A percentile compares a stretch with the other conserved stretches of the same genome.
These are phyloP conservation scores for Ceratotherium simum DNA, from an alignment of 2,113 vertebrate species.

Conservation along the genomic window DNA sequence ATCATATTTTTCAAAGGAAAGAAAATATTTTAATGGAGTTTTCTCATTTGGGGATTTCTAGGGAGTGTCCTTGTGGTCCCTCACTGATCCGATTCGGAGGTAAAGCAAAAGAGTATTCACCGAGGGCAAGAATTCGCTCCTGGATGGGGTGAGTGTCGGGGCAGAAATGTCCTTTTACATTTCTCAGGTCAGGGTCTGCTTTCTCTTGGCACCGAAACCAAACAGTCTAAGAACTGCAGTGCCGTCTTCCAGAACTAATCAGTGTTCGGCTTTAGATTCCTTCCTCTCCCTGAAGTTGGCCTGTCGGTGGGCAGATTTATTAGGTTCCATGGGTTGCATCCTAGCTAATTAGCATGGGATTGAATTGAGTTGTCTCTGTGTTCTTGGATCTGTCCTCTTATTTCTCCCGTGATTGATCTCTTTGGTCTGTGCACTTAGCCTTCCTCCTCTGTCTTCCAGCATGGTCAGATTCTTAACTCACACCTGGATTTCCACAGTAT, in stretches of 20 bases:
- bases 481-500: not conserved
- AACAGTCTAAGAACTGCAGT: not conserved
- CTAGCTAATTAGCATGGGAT: accelerated
- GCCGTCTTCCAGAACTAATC: not conserved
- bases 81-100: constrained; percentile 94
- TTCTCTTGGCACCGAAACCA: not conserved
- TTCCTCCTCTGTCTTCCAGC: not conserved
- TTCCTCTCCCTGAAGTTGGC: not conserved
- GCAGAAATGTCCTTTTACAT: not conserved
- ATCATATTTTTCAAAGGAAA: not conserved
- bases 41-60: constrained; percentile 79
- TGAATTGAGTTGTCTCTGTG: not conserved
- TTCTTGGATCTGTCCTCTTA: not conserved
- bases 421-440: not conserved
- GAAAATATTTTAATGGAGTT: not conserved
- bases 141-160: constrained; percentile 95
- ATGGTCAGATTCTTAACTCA: not conserved
- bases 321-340: not conserved
- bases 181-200: not conserved
- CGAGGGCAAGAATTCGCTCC: constrained; percentile 94
- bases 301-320: not conserved
- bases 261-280: no score
- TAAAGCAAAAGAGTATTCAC: constrained; percentile 96
- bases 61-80: constrained; percentile 97
- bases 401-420: not conserved